A percentile compares a stretch with the other conserved stretches of the same genome.
Evolutionary conservation across 2,888 invertebrate genomes (phyloP).

Genomic region (Agrotis segetum): DNA sequence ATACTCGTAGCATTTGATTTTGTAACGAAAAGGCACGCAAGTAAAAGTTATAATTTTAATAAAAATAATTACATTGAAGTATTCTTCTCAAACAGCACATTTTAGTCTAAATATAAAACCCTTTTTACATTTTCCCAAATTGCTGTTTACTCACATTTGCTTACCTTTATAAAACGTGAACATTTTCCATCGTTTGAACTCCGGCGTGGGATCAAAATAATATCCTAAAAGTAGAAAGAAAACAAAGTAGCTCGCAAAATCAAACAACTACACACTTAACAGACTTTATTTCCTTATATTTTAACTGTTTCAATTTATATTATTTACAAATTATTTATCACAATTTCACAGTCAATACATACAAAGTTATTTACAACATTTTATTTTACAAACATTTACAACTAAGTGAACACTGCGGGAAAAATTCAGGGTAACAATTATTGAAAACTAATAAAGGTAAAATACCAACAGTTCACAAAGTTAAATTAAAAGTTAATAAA

Average conservation of each 20-base stretch:
- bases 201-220: slow-evolving; percentile 26
- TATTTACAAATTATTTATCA: slow-evolving; percentile 84
- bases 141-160: slow-evolving; percentile 50
- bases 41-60: slow-evolving; percentile 18
- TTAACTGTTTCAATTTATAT: slow-evolving; percentile 69
- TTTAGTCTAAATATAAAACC: slow-evolving; percentile 32
- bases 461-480: slow-evolving; percentile 6
- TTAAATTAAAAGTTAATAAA: slow-evolving; percentile 33
- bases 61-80: slow-evolving; percentile 21
- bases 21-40: background rate
- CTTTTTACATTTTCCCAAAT: slow-evolving; percentile 41
- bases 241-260: slow-evolving; percentile 44
- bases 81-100: slow-evolving; percentile 17
- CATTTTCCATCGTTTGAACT: slow-evolving; percentile 24
- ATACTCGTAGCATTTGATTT: too few relatives aligned
- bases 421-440: slow-evolving; percentile 15
- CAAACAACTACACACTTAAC: slow-evolving; percentile 61
- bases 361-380: slow-evolving; percentile 77
- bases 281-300: slow-evolving; percentile 72
- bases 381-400: slow-evolving; percentile 56
- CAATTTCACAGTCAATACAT: slow-evolving; percentile 85
- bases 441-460: too few relatives aligned
- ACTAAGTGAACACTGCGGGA: slow-evolving; percentile 50
- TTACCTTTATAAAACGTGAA: slow-evolving; percentile 38
- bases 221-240: background rate